Evolutionary conservation across 2,113 vertebrate species (phyloP), one percentile per base, ranked within the genome.

Genomic region (Vanacampus margaritifer): DNA sequence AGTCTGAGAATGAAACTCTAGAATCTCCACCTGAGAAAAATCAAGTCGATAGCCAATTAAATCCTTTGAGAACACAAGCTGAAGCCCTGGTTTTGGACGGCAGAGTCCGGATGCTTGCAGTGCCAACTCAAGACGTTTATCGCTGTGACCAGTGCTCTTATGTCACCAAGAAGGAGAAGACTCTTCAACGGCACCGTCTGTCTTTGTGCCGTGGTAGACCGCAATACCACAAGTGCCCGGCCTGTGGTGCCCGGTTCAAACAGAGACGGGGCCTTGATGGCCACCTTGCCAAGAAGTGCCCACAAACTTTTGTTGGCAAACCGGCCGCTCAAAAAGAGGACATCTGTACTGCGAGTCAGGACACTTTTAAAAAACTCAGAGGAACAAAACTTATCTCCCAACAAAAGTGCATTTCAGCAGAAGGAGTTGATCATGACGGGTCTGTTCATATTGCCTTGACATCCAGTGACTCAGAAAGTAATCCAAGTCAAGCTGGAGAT

Each of bases 101-200:
- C 6, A 91, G 93, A 14, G 96, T 99, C 57, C 94, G 95, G 79
- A 94, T 99, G 95, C 87, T 98, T 10, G 92, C 96, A 77, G 91
- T 96, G 28, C 94, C 94, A 67, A 92, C 90, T 0, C 87, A 91
- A 70, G 69, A 79, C 5, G 76, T 93, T 46, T 93, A 94, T 78
- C 90, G 70, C 56, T 97, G 95, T 0, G 91, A 92, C 3, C 90
- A 87, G 45, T 96, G 94, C 76, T 92, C 92, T 0, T 97, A 94
- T 41, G 74, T 95, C 24, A 95, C 95, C 0, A 88, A 88, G 43
- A 94, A 93, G 67, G 93, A 95, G 79, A 91, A 85, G 0, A 85
- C 92, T 35, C 79, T 96, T 76, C 87, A 77, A 50, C 71, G 91
- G 65, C 97, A 96, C 85, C 65, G 89, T 65, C 92, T 85, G 64